Evolutionary conservation across 2,888 invertebrate species (phyloP).

Genomic region (Suillia variegata): DNA sequence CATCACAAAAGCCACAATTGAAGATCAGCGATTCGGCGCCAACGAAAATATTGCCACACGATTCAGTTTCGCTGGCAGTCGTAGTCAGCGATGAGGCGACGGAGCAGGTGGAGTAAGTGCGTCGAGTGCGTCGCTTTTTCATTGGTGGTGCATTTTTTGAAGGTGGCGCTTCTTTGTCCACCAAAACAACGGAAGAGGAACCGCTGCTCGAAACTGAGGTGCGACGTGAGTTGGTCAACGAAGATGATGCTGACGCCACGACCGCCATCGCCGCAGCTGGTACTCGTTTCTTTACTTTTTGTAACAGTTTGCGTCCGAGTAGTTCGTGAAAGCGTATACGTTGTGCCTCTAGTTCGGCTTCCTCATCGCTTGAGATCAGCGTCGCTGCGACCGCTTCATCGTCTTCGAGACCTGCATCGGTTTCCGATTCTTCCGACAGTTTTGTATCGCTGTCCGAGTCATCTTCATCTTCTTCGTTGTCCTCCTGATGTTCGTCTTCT

Average conservation of each 20-base stretch:
- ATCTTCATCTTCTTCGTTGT: slow-evolving; percentile 36
- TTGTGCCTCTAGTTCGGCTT: slow-evolving; percentile 53
- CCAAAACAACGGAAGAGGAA: not conserved
- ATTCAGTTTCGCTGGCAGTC: slow-evolving; percentile 32
- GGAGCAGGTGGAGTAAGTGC: slow-evolving; percentile 38
- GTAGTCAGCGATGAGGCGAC: slow-evolving; percentile 24
- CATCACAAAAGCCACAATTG: slow-evolving; percentile 44
- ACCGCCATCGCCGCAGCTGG: not conserved
- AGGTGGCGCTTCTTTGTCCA: not conserved
- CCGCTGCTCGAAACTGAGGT: not conserved
- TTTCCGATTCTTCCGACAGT: slow-evolving; percentile 39
- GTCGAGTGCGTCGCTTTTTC: slow-evolving; percentile 16
- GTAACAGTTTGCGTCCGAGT: slow-evolving; percentile 31
- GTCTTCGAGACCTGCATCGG: slow-evolving; percentile 36
- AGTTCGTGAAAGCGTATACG: slow-evolving; percentile 49
- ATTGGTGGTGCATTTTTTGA: slow-evolving; percentile 1
- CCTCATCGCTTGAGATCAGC: slow-evolving; percentile 53
- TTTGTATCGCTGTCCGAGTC: too few species aligned
- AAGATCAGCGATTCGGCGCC: slow-evolving; percentile 43
- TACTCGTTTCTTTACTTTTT: not conserved
- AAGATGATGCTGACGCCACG: not conserved
- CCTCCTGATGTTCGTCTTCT: slow-evolving; percentile 8
- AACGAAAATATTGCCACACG: slow-evolving; percentile 43
- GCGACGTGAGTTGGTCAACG: not conserved
- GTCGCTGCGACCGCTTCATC: slow-evolving; percentile 43